Conservation (phyloP, 2,113 vertebrate species). For the Ceyx margarethae region DNA sequence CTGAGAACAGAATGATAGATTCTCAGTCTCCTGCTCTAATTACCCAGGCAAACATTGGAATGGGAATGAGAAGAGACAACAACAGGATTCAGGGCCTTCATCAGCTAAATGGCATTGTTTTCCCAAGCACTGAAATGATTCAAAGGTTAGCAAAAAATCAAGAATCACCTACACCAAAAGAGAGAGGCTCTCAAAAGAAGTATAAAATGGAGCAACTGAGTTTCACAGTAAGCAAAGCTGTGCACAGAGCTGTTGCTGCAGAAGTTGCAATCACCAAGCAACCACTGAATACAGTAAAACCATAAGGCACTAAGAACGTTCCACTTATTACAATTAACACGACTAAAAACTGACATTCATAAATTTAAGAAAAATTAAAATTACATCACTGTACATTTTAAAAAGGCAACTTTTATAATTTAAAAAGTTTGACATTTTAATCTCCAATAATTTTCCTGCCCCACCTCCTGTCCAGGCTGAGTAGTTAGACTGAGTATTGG, state of each 20-base stretch:
- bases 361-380: neutral
- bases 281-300: neutral
- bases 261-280: neutral
- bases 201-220: neutral
- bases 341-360: slow-evolving; percentile 46
- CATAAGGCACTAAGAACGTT: neutral
- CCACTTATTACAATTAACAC: neutral
- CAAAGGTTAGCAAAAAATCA: neutral
- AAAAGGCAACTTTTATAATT: slow-evolving; percentile 59
- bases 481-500: neutral
- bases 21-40: slow-evolving; percentile 14
- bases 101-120: neutral
- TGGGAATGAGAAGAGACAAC: neutral
- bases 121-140: neutral
- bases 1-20: slow-evolving; percentile 12
- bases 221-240: neutral
- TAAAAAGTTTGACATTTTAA: slow-evolving; percentile 13
- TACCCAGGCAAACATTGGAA: slow-evolving; percentile 28
- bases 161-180: neutral
- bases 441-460: neutral
- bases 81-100: neutral
- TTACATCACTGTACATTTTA: neutral
- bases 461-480: neutral
- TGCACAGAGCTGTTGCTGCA: neutral
- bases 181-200: neutral